Percentiles rank a stretch among this genome's conserved stretches.
These are phyloP conservation scores for Abrostola tripartita DNA, from an alignment of 2,888 invertebrate species.

Conservation along the genomic window DNA sequence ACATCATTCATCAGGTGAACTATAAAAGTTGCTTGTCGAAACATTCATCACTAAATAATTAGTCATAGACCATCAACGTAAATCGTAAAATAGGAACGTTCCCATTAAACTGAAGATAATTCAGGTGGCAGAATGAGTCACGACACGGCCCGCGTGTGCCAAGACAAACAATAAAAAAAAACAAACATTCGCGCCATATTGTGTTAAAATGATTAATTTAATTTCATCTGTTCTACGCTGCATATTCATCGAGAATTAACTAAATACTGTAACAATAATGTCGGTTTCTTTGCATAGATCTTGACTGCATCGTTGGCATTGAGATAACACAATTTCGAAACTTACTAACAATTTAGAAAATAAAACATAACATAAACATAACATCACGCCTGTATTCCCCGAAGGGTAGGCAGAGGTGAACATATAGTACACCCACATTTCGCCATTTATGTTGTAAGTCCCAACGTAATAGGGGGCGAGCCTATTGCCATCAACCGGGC, in stretches of 20 bases:
- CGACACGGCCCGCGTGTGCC: slow-evolving; percentile 61
- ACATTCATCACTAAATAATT: slow-evolving; percentile 68
- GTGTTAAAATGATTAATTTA: slow-evolving; percentile 31
- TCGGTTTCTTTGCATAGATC: background rate
- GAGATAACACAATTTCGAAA: too few relatives aligned
- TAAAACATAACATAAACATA: too few relatives aligned
- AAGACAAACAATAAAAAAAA: slow-evolving; percentile 68
- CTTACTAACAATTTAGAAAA: too few relatives aligned
- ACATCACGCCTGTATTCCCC: too few relatives aligned
- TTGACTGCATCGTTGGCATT: too few relatives aligned
- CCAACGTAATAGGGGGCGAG: too few relatives aligned
- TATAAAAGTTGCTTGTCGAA: slow-evolving; percentile 54
- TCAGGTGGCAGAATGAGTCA: slow-evolving; percentile 79
- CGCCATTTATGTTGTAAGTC: too few relatives aligned
- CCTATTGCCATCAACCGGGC: too few relatives aligned
- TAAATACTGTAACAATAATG: background rate
- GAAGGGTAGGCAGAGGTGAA: too few relatives aligned
- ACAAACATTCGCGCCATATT: slow-evolving; percentile 48
- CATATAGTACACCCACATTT: too few relatives aligned
- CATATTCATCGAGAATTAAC: slow-evolving; percentile 5
- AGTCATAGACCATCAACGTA: slow-evolving; percentile 73
- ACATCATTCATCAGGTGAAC: slow-evolving; percentile 48
- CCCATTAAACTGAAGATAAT: slow-evolving; percentile 71
- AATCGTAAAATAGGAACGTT: slow-evolving; percentile 70
- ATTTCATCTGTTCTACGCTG: slow-evolving; percentile 22